Base-by-base conservation (phyloP, 2,797 vertebrate genomes). In the Holocentrus rufus region DNA sequence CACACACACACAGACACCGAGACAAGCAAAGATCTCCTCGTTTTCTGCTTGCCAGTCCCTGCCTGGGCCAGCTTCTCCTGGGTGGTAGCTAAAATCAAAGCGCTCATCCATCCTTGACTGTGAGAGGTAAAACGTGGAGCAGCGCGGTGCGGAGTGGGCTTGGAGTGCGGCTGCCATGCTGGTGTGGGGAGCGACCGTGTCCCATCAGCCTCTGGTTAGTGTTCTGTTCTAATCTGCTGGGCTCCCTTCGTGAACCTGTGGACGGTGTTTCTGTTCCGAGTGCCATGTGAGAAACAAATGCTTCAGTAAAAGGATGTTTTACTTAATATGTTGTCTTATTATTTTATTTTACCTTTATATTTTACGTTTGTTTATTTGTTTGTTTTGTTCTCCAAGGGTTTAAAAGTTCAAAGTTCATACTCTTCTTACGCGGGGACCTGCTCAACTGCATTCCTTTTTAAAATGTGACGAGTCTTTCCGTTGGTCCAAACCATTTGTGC, bases 401-500 rank as follows among this genome's bases (percentile, higher is more conserved):
- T 94, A 91, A 93, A 34, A 92, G 90, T 92, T 90, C 90, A 92
- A 93, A 93, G 89, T 89, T 91, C 90, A 90, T 90, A 74, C 80
- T 84, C 84, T 27, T 85, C 80, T 42, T 71, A 81, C 76, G 81
- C 85, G 84, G 89, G 89, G 89, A 90, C 88, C 89, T 89, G 86
- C 85, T 86, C 79, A 87, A 85, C 84, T 87, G 89, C 90, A 89
- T 88, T 91, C 89, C 86, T 87, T 90, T 44, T 90, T 86, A 90
- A 27, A 92, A 92, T 92, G 91, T 93, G 90, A 93, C 80, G 85
- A 88, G 81, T 83, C 83, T 89, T 89, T 94, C 76, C 88, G 90
- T 94, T 92, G 88, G 90, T 93, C 91, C 59, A 80, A 92, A 93
- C 91, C 89, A 90, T 88, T 88, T 93, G 94, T 95, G 94, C 94